Base-by-base conservation (phyloP, 2,797 vertebrate species). In the Phrynocephalus forsythii region DNA sequence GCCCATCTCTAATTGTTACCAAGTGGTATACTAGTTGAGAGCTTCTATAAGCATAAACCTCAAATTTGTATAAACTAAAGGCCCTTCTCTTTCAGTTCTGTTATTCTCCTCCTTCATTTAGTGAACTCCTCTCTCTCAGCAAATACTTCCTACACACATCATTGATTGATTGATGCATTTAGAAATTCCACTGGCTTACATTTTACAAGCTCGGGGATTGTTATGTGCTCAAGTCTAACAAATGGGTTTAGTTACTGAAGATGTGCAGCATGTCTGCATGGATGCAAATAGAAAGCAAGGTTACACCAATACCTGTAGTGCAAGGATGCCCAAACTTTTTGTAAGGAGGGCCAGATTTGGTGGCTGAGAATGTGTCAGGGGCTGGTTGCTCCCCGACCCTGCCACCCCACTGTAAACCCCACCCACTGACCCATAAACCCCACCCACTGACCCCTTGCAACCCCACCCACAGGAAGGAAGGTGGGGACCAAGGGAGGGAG, bases 1-100 rank as follows among this genome's bases (percentile, higher is more conserved):
- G 33, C 33, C 33, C 33, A 33, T 33, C 33, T 33, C 33, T 33
- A 33, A 56, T 56, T 8, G 13, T 82, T 91, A 76, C 30, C 6
- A 63, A 86, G 28, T 28, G 0, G 91, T 88, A 92, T 56, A 88
- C 50, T 92, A 67, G 78, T 91, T 93, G 92, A 89, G 72, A 91
- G 78, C 66, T 91, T 92, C 80, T 85, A 44, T 88, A 92, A 92
- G 92, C 38, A 91, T 13, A 86, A 87, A 91, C 81, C 15, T 83
- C 83, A 87, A 82, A 89, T 71, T 84, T 93, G 26, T 79, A 8
- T 67, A 86, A 91, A 30, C 85, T 52, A 83, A 90, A 92, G 76
- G 78, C 16, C 73, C 66, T 66, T 84, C 44, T 85, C 48, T 86
- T 79, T 30, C 69, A 1, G 87, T 89, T 30, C 89, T 60, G 82